Evolutionary conservation across 2,797 vertebrate species (phyloP).

Genomic region (Sternotherus odoratus): DNA sequence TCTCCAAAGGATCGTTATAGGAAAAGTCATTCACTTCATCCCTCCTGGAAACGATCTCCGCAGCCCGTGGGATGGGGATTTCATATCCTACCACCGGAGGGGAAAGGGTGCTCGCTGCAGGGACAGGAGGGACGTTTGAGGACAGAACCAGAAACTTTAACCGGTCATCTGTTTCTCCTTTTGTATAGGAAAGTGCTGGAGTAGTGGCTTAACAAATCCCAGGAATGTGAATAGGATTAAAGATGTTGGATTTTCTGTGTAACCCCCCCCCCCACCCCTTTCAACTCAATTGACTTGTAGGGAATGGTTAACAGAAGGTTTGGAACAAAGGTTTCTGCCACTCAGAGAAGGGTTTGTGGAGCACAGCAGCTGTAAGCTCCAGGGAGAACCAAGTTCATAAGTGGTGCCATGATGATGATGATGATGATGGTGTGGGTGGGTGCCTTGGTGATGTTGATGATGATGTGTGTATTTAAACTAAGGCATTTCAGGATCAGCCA

Average conservation of each 20-base stretch:
- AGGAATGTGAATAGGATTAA: background rate
- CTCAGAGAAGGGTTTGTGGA: background rate
- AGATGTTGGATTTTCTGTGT: conserved; percentile 24
- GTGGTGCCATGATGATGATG: background rate
- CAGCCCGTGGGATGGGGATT: background rate
- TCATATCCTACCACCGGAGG: background rate
- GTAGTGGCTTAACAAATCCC: conserved; percentile 30
- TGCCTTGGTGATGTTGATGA: background rate
- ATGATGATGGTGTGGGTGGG: background rate
- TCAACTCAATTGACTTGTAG: conserved; percentile 18
- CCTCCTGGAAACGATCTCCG: conserved; percentile 1
- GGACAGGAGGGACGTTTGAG: conserved; percentile 46
- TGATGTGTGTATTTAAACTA: background rate
- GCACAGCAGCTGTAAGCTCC: background rate
- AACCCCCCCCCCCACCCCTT: background rate
- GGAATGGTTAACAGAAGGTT: background rate
- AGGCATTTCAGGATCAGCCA: background rate
- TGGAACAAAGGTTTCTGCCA: background rate
- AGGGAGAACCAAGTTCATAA: background rate
- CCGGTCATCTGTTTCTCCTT: background rate
- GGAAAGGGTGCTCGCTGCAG: background rate
- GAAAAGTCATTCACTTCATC: conserved; percentile 44
- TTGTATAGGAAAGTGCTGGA: background rate
- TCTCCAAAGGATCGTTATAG: background rate
- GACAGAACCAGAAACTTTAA: background rate